A percentile compares a stretch with the other conserved stretches of the same genome.
These are phyloP conservation scores for Macrosiphum euphorbiae DNA, from an alignment of 2,888 invertebrate genomes.

Conservation along the genomic window DNA sequence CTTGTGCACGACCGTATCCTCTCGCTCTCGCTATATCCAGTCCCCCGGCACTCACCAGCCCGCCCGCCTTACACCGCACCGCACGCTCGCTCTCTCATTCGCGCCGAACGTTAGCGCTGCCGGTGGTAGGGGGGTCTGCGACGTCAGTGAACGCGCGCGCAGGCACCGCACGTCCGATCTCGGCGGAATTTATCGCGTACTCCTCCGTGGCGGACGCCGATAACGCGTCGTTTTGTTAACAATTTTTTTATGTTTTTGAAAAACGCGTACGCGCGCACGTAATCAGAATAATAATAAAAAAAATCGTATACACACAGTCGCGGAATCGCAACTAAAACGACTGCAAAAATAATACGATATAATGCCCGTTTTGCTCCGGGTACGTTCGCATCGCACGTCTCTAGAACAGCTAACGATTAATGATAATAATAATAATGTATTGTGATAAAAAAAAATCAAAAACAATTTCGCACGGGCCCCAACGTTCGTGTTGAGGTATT, in stretches of 20 bases:
- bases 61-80: not conserved
- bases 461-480: not conserved
- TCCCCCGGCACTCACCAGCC: not conserved
- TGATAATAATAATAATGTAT: not conserved
- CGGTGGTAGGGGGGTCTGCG: not conserved
- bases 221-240: slow-evolving; percentile 51
- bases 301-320: not conserved
- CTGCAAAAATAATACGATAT: not conserved
- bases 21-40: slow-evolving; percentile 24
- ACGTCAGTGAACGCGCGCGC: slow-evolving; percentile 31
- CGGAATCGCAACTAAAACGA: not conserved
- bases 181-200: slow-evolving; percentile 59
- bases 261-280: slow-evolving; percentile 34
- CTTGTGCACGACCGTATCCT: not conserved
- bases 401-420: not conserved
- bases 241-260: not conserved
- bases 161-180: slow-evolving; percentile 35
- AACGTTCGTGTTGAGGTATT: not conserved
- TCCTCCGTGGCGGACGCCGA: slow-evolving; percentile 49
- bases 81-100: not conserved
- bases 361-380: not conserved
- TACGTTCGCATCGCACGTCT: not conserved
- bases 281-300: slow-evolving; percentile 11
- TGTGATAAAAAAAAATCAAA: not conserved
- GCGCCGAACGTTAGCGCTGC: slow-evolving; percentile 26